A percentile compares a stretch with the other conserved stretches of the same genome.
Evolutionary conservation across 2,113 vertebrate genomes (phyloP).

Genomic region (Ailuropoda melanoleuca): DNA sequence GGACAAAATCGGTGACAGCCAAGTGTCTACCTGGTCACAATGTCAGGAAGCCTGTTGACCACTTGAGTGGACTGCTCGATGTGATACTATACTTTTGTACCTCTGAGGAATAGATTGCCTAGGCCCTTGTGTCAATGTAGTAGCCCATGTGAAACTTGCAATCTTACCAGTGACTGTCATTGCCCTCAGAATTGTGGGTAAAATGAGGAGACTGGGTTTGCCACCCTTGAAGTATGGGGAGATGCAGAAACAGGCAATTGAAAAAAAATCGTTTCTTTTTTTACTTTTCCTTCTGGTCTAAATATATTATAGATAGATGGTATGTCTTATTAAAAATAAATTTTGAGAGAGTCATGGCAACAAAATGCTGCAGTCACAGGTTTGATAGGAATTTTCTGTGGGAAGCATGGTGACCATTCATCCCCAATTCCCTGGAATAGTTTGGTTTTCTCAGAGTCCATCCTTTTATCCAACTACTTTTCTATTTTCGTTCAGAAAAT

Average conservation of each 20-base stretch:
- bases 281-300: not conserved
- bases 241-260: not conserved
- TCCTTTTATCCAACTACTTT: not conserved
- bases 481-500: slow-evolving; percentile 35
- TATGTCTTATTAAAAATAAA: slow-evolving; percentile 46
- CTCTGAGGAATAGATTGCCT: not conserved
- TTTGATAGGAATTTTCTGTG: not conserved
- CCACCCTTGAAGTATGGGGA: not conserved
- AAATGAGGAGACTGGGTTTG: not conserved
- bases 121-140: not conserved
- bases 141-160: not conserved
- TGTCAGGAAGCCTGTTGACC: slow-evolving; percentile 20
- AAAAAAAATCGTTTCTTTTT: not conserved
- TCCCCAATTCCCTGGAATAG: not conserved
- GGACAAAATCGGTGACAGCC: not conserved
- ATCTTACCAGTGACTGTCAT: not conserved
- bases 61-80: not conserved
- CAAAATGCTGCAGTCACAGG: not conserved
- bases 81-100: not conserved
- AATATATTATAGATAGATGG: not conserved
- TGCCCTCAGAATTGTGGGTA: not conserved
- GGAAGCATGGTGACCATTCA: not conserved
- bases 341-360: not conserved
- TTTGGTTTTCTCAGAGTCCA: not conserved
- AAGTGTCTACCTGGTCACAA: slow-evolving; percentile 22